These are phyloP conservation scores for Lophochroa leadbeateri DNA, from an alignment of 2,113 vertebrate genomes.

Conservation along the genomic window DNA sequence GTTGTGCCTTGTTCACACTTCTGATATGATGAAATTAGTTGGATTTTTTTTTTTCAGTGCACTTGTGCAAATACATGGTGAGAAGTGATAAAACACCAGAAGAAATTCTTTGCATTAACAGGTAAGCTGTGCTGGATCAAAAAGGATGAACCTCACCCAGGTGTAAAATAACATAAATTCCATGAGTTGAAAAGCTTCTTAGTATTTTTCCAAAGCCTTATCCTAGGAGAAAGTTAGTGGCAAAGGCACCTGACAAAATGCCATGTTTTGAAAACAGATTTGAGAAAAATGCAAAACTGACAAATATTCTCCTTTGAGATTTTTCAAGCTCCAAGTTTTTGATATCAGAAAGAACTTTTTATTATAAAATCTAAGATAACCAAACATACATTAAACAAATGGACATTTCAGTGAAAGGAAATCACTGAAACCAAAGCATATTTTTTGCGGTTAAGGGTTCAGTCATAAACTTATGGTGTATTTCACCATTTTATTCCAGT, in stretches of 20 bases:
- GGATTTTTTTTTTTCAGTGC: background rate
- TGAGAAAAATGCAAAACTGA: background rate
- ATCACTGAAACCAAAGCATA: background rate
- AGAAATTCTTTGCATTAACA: background rate
- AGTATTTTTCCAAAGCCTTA: background rate
- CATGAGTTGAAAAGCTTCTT: background rate
- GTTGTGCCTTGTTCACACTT: background rate
- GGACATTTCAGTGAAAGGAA: background rate
- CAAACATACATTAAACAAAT: background rate
- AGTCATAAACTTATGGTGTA: background rate
- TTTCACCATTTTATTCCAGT: background rate
- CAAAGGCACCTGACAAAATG: background rate
- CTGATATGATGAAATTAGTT: background rate
- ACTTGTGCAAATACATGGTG: background rate
- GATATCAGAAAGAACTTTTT: background rate
- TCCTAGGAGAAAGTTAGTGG: background rate
- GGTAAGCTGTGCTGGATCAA: background rate
- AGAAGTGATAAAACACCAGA: background rate
- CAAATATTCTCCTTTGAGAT: background rate
- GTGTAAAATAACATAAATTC: background rate
- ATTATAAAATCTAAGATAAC: background rate
- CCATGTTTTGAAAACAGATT: background rate
- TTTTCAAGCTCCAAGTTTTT: background rate
- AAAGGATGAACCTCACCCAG: background rate
- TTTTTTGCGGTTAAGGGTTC: background rate